Base-by-base conservation (phyloP, 2,797 vertebrate species). In the Enteromius trimaculatus region DNA sequence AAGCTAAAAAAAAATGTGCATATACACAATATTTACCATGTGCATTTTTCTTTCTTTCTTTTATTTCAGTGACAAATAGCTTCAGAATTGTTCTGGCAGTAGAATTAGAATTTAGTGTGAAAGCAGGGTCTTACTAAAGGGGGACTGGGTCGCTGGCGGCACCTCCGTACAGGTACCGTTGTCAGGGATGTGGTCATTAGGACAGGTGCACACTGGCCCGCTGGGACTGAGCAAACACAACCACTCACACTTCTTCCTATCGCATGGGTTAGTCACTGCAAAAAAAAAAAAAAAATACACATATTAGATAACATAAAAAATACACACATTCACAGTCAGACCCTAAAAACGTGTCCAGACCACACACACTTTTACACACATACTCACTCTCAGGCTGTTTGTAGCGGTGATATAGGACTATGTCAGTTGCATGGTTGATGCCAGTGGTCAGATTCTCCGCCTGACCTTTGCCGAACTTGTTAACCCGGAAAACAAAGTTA, bases 191-290 rank as follows among this genome's bases (percentile, higher is more conserved):
- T 95, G 96, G 85, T 97, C 96, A 0, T 99, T 98, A 68, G 98
- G 97, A 88, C 98, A 99, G 85, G 95, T 97, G 77, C 98, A 99
- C 86, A 98, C 97, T 0, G 98, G 96, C 42, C 98, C 98, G 0
- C 96, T 98, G 89, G 97, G 97, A 89, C 96, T 99, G 60, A 99
- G 95, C 82, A 99, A 94, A 90, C 98, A 99, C 77, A 99, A 94
- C 97, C 97, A 99, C 89, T 97, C 97, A 0, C 98, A 99, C 85
- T 98, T 98, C 93, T 98, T 99, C 71, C 96, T 95, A 94, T 99
- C 97, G n/a, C 98, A 99, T 2, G 97, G 97, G 91, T 99, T 99
- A 51, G 96, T 96, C 92, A 98, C 94, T 95, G 86, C 13, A 34
- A 34, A 34, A 34, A 34, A 23, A 65, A 60, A 29, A 70, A 75